These are phyloP conservation scores for Alsophila aescularia DNA, from an alignment of 2,888 invertebrate genomes.

Conservation along the genomic window DNA sequence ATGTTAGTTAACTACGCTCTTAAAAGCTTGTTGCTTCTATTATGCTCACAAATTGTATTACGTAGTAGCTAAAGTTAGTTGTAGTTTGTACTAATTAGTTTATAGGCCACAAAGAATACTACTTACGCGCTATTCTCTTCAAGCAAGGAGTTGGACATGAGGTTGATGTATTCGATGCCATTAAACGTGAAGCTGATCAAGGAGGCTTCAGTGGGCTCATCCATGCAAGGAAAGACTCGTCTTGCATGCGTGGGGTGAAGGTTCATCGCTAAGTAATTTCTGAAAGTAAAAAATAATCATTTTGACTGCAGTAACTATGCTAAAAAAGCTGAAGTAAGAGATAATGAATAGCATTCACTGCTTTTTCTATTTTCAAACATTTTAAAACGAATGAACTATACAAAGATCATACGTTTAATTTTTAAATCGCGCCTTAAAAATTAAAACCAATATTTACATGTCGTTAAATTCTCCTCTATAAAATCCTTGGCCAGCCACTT, in stretches of 20 bases:
- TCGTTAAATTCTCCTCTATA: conserved; percentile 43
- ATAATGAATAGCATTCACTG: too few relatives aligned
- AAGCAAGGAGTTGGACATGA: conserved; percentile 57
- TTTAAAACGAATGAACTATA: too few relatives aligned
- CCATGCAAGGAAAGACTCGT: conserved; percentile 89
- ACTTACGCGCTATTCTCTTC: conserved; percentile 61
- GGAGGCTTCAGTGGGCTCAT: conserved; percentile 82
- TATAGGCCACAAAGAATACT: not conserved
- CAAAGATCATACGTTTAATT: not conserved
- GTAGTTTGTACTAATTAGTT: not conserved
- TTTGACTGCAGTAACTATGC: too few relatives aligned
- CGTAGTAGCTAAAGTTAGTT: not conserved
- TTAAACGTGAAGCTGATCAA: conserved; percentile 68
- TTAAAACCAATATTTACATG: conserved; percentile 23
- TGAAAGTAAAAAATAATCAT: conserved; percentile 50
- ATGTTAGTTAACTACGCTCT: too few relatives aligned
- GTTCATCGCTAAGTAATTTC: conserved; percentile 84
- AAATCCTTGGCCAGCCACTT: conserved; percentile 49
- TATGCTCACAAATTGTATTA: too few relatives aligned
- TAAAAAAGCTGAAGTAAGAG: too few relatives aligned
- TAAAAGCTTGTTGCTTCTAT: too few relatives aligned
- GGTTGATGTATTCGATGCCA: conserved; percentile 50
- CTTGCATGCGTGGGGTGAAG: conserved; percentile 86
- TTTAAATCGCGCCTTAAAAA: not conserved
- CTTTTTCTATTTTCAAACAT: too few relatives aligned